These are phyloP conservation scores for Cyclura pinguis DNA, from an alignment of 2,797 vertebrate genomes.

Conservation along the genomic window DNA sequence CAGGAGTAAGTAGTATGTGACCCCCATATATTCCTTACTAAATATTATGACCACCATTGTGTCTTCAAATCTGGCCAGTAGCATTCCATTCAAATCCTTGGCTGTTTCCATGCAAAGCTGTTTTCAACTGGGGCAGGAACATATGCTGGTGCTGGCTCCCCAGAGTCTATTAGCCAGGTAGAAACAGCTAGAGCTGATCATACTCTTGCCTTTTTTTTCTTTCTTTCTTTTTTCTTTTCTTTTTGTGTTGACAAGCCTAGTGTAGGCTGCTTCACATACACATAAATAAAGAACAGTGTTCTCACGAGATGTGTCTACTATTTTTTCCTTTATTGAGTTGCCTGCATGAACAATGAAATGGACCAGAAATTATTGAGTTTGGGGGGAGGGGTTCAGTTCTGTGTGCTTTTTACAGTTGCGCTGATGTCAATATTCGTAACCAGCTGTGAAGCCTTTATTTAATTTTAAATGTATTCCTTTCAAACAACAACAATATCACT, in stretches of 20 bases:
- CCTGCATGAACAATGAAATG: neutral
- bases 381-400: no score
- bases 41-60: neutral
- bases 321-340: neutral
- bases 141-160: slow-evolving; percentile 13
- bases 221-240: neutral
- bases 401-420: neutral
- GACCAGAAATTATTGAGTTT: neutral
- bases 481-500: neutral
- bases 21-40: neutral
- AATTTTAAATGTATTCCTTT: neutral
- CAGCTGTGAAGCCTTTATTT: neutral
- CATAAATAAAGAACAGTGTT: neutral
- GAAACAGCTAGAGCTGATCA: slow-evolving; percentile 3
- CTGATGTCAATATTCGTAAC: neutral
- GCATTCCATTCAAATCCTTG: neutral
- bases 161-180: neutral
- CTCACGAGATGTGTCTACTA: neutral
- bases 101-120: neutral
- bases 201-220: neutral
- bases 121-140: neutral
- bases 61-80: neutral
- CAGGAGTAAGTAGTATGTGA: neutral
- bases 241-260: neutral
- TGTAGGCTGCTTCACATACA: neutral